Conservation (phyloP, 2,888 invertebrate species). For the Pomacea canaliculata region DNA sequence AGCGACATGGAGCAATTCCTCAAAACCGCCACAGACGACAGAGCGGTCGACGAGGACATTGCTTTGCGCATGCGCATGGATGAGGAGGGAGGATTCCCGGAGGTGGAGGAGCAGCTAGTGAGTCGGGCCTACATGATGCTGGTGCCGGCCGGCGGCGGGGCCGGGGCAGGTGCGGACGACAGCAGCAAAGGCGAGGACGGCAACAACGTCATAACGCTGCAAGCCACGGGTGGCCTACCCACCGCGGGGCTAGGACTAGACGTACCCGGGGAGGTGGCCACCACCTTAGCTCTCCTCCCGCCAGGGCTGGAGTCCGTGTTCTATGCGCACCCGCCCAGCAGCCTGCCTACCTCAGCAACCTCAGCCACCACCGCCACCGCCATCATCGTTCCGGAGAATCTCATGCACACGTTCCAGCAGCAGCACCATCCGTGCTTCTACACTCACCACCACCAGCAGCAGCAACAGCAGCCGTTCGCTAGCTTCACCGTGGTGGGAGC, state of each 20-base stretch:
- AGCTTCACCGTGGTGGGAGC: conserved; percentile 19
- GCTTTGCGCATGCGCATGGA: neutral
- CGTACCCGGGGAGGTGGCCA: neutral
- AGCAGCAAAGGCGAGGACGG: neutral
- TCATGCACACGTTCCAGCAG: conserved; percentile 11
- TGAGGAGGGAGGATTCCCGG: neutral
- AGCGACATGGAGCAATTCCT: conserved; percentile 26
- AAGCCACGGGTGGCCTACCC: conserved; percentile 4
- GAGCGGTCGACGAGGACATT: neutral
- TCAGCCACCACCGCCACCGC: conserved; percentile 4
- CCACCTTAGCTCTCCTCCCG: conserved; percentile 11
- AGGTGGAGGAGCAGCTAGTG: conserved; percentile 4
- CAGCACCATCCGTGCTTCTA: conserved; percentile 6
- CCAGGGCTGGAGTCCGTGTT: conserved; percentile 20
- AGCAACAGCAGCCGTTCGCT: conserved; percentile 6
- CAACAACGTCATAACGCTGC: conserved; percentile 4
- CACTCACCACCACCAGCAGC: conserved; percentile 1
- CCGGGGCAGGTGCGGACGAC: neutral
- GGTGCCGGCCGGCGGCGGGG: conserved; percentile 6
- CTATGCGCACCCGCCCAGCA: neutral
- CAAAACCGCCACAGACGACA: conserved; percentile 15
- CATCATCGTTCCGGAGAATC: conserved; percentile 22
- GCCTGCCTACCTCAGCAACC: neutral
- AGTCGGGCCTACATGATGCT: conserved; percentile 10
- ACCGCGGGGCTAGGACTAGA: neutral